Percentiles rank a stretch among this genome's conserved stretches.
phyloP scores from a whole-genome alignment of 2,888 invertebrate genomes.

The Dicranocentrus wangi region DNA sequence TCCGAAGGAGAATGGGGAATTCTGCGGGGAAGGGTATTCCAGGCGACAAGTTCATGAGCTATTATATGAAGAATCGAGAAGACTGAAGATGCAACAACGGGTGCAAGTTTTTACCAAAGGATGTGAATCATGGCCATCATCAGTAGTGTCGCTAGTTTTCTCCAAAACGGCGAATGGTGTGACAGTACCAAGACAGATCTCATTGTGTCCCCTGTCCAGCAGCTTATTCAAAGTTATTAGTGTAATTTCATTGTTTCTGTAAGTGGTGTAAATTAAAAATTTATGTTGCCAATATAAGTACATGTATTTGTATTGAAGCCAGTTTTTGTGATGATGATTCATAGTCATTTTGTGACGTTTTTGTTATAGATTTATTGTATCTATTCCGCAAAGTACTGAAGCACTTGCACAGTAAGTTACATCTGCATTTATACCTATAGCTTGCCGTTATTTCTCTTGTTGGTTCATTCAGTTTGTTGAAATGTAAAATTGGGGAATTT shows the following conservation, averaged over 20 bases:
- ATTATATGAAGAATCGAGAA: slow-evolving; percentile 2
- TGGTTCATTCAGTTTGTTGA: too few relatives aligned
- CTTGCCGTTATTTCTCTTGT: too few relatives aligned
- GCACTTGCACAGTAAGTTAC: slow-evolving; percentile 20
- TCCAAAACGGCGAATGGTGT: too few relatives aligned
- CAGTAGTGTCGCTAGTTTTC: not conserved
- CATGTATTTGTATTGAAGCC: not conserved
- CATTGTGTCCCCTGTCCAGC: slow-evolving; percentile 13
- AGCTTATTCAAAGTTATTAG: slow-evolving; percentile 7
- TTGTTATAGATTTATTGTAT: not conserved
- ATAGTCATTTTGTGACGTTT: not conserved
- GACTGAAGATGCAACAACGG: slow-evolving; percentile 18
- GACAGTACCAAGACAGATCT: slow-evolving; percentile 27
- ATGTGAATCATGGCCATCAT: slow-evolving; percentile 18
- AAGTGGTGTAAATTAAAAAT: slow-evolving; percentile 1
- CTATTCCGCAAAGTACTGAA: not conserved
- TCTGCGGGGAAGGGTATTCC: too few relatives aligned
- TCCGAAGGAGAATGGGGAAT: too few relatives aligned
- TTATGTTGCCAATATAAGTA: not conserved
- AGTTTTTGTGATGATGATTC: not conserved
- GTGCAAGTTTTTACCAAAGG: slow-evolving; percentile 31
- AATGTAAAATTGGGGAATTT: not conserved
- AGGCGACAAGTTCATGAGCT: not conserved
- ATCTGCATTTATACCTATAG: too few relatives aligned
- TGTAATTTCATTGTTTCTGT: slow-evolving; percentile 32